phyloP scores from a whole-genome alignment of 2,888 invertebrate genomes.

The Globia sparganii region DNA sequence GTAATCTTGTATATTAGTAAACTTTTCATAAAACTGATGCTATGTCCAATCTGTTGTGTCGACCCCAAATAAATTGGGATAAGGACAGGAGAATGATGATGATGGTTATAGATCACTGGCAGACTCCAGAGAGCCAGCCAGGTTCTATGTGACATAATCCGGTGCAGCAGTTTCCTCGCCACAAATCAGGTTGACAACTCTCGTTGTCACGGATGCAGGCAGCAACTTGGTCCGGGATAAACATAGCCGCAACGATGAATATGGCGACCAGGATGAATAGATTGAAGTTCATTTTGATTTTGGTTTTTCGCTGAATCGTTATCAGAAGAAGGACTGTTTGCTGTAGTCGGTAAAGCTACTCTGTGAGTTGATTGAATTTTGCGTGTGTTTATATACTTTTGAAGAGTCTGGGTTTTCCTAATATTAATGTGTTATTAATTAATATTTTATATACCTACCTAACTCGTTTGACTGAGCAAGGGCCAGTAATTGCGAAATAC shows the following conservation, averaged over 20 bases:
- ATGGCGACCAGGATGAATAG: not conserved
- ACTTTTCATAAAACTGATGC: not conserved
- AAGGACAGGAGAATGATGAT: accelerated
- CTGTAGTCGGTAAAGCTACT: not conserved
- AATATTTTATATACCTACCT: too few species aligned
- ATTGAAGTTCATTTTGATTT: constrained; percentile 14
- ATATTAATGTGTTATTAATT: not conserved
- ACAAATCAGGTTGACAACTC: constrained; percentile 4
- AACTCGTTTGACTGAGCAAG: too few species aligned
- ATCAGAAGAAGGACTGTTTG: not conserved
- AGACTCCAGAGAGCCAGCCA: constrained; percentile 15
- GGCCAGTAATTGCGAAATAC: too few species aligned
- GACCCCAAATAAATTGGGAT: not conserved
- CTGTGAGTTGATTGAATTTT: not conserved
- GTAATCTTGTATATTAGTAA: too few species aligned
- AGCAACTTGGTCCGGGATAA: not conserved
- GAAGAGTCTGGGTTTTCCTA: not conserved
- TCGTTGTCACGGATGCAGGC: not conserved
- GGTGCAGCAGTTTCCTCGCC: constrained; percentile 20
- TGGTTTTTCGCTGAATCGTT: not conserved
- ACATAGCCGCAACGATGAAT: constrained; percentile 3
- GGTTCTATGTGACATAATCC: constrained; percentile 13
- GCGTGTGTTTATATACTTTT: constrained; percentile 1
- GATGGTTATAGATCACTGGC: constrained; percentile 3
- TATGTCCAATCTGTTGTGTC: not conserved